Evolutionary conservation across 2,113 vertebrate genomes (phyloP).

Genomic region (Spea bombifrons): DNA sequence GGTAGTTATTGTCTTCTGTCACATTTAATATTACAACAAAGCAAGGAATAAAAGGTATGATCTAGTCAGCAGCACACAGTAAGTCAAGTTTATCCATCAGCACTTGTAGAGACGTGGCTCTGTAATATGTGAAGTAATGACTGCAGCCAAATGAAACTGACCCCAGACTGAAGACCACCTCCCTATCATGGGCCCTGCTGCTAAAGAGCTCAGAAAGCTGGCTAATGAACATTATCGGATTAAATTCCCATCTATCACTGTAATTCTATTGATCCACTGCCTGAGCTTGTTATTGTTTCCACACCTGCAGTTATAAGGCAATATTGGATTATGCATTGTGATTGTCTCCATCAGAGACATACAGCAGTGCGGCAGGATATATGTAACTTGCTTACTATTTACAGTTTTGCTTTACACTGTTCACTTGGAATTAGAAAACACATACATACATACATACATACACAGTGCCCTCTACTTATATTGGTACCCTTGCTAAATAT

Average conservation of each 20-base stretch:
- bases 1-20: too few species aligned
- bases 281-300: constrained; percentile 40
- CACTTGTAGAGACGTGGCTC: neutral
- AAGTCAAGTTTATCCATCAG: neutral
- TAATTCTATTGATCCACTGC: constrained; percentile 38
- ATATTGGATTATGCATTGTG: constrained; percentile 28
- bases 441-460: too few species aligned
- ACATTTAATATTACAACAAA: neutral
- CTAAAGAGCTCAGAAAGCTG: constrained; percentile 42
- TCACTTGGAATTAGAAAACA: too few species aligned
- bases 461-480: too few species aligned
- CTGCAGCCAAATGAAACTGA: constrained; percentile 45
- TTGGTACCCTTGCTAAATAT: too few species aligned
- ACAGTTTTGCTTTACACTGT: neutral
- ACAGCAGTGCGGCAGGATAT: neutral
- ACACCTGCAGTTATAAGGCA: constrained; percentile 43
- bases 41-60: neutral
- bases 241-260: constrained; percentile 46
- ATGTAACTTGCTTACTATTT: neutral
- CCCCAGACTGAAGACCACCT: constrained; percentile 38
- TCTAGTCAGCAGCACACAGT: neutral
- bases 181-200: constrained; percentile 30
- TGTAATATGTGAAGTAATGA: constrained; percentile 21
- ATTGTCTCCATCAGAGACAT: neutral
- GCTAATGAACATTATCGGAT: constrained; percentile 48